Evolutionary conservation across 2,797 vertebrate genomes (phyloP), one percentile per base, ranked within the genome.

Genomic region (Microctenopoma stevenorrisi): DNA sequence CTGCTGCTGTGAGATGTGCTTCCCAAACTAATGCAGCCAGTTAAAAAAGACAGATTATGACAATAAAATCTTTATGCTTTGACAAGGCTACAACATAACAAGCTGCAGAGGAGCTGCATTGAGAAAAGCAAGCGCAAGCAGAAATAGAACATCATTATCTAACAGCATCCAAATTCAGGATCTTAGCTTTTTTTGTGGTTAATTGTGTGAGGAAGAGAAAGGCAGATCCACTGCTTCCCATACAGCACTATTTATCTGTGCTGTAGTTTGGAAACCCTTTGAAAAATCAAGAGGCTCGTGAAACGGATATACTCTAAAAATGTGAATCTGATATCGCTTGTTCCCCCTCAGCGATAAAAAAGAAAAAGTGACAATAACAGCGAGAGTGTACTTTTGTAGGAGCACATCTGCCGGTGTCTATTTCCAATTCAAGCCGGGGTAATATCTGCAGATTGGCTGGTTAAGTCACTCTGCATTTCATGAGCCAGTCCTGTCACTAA

Each of bases 381-480:
- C 7, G 33, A 69, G 78, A 71, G 78, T 84, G 81, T 82, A 35
- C 38, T 72, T 76, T 53, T 74, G 46, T 56, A 7, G 5, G 59
- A 56, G 67, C 14, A 22, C 72, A 58, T 84, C 52, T 79, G 43
- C n/a, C 2, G 26, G 74, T 73, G 67, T 83, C 76, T 82, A 78
- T 88, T 86, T 90, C 86, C 82, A 77, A 83, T 85, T 83, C 74
- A 73, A 63, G 59, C 72, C 3, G n/a, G 68, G 78, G 79, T 90
- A 83, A 89, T 88, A 81, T 87, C 85, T 89, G 89, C 85, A 91
- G 86, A 92, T 90, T 87, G 82, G 88, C 81, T 75, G 87, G 87
- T 90, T 90, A 86, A 90, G 89, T 89, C 88, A 64, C 85, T 92
- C 88, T 91, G 87, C 88, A 90, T 93, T 92, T 91, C 89, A 93